Evolutionary conservation across 2,113 vertebrate species (phyloP).

Genomic region (Dissostichus mawsoni): DNA sequence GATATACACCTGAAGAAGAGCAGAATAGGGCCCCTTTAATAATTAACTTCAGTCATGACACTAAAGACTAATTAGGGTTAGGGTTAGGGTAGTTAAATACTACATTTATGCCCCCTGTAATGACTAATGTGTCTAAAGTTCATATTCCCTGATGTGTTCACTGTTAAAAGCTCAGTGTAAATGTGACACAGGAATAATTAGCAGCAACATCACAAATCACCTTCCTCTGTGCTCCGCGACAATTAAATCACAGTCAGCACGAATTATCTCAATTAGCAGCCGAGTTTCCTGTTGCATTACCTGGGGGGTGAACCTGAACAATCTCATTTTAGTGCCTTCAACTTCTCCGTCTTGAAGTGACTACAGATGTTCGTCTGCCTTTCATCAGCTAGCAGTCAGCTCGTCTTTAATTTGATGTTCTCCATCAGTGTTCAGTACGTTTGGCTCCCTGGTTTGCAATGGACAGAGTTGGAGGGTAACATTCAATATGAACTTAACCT

Average conservation of each 20-base stretch:
- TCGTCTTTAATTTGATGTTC: background rate
- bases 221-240: constrained; percentile 2
- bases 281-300: constrained; percentile 39
- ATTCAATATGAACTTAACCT: too few relatives aligned
- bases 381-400: background rate
- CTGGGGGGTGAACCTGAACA: constrained; percentile 26
- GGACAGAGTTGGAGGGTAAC: too few relatives aligned
- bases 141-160: constrained; percentile 20
- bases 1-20: too few relatives aligned
- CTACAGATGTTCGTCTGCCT: constrained; percentile 11
- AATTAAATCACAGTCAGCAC: constrained; percentile 30
- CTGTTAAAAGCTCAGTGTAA: constrained; percentile 33
- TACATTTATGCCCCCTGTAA: too few relatives aligned
- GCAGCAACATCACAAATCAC: constrained; percentile 39
- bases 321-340: constrained; percentile 57
- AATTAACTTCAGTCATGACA: too few relatives aligned
- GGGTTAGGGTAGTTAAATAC: too few relatives aligned
- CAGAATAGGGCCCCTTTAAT: too few relatives aligned
- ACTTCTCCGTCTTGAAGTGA: constrained; percentile 11
- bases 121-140: background rate
- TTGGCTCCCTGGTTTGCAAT: background rate
- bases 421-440: background rate
- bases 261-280: constrained; percentile 35
- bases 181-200: constrained; percentile 54
- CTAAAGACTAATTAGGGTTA: too few relatives aligned